These are phyloP conservation scores for Sitta europaea DNA, from an alignment of 2,113 vertebrate species.

Conservation along the genomic window DNA sequence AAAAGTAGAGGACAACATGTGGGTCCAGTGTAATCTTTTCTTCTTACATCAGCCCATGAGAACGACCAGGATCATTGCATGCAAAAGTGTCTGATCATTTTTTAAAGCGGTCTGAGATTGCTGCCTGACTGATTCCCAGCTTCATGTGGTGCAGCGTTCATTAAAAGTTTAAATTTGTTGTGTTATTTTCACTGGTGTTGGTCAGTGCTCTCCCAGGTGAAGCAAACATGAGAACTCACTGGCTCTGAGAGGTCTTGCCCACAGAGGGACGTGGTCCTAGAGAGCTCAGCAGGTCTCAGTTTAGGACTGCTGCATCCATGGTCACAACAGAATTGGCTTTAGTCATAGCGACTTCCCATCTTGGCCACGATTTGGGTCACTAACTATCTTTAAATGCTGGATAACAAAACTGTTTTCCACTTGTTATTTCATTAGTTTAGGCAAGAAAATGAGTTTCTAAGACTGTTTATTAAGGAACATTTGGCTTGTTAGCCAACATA, in stretches of 20 bases:
- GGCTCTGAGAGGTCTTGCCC: not conserved
- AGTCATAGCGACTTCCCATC: too few relatives aligned
- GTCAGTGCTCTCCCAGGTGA: rapidly evolving
- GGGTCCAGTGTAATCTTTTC: not conserved
- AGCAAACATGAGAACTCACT: too few relatives aligned
- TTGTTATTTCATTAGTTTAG: not conserved
- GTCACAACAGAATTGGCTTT: not conserved
- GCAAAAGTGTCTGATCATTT: not conserved
- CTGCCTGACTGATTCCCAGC: not conserved
- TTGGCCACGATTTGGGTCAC: not conserved
- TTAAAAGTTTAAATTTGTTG: not conserved
- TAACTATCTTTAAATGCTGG: not conserved
- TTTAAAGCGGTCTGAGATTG: not conserved
- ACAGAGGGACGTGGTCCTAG: rapidly evolving
- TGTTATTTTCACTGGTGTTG: not conserved
- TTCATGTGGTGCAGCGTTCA: not conserved
- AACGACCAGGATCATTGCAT: not conserved
- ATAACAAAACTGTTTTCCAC: not conserved
- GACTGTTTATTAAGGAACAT: not conserved
- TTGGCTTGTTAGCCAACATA: rapidly evolving
- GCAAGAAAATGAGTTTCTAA: not conserved
- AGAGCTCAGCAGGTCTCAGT: not conserved
- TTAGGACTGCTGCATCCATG: not conserved
- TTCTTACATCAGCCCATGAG: not conserved
- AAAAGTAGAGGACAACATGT: not conserved